Base-by-base conservation (phyloP, 2,888 invertebrate species). In the Cryptosula pallasiana region DNA sequence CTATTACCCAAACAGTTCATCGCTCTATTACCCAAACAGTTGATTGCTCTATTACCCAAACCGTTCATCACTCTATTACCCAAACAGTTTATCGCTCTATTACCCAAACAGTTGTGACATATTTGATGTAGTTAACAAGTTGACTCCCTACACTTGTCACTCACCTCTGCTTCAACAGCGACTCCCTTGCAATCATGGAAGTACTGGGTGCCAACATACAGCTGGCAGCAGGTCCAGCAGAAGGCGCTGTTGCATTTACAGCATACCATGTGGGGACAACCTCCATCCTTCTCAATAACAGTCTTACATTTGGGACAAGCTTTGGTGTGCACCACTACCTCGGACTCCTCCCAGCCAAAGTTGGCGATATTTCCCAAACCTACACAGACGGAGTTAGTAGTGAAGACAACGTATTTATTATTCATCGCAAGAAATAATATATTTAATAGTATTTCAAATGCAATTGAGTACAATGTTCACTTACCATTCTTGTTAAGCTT, bases 271-370 rank as follows among this genome's bases (percentile, higher is more conserved):
- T 75, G 74, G 13, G 55, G 63, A 69, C 78, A 78, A 1, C 78
- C 78, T 0, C 73, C 72, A 72, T 74, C 72, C 71, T 78, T 78
- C 74, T 78, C 76, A 23, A 78, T 76, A 13, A 76, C 76, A 23
- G 75, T 73, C n/a, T 74, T 16, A 69, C 78, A 78, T 3, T 34
- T 55, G 0, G 77, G 78, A 58, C 78, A 78, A 16, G 35, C 13
- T 32, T 70, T 55, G 20, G 73, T 71, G n/a, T 55, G 55, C 13
- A 70, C 70, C 2, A 9, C n/a, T 54, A 70, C 32, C 45, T 23
- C 27, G 2, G 70, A 70, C 3, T 35, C 70, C 45, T 77, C 77
- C 35, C 75, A n/a, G n/a, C n/a, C n/a, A n/a, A n/a, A n/a, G n/a
- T n/a, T 71, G 1, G 74, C 34, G 23, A 76, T 75, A 20, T 57